A percentile compares a stretch with the other conserved stretches of the same genome.
These are phyloP conservation scores for Temnothorax curvispinosus DNA, from an alignment of 1,140 invertebrate genomes.

Conservation along the genomic window DNA sequence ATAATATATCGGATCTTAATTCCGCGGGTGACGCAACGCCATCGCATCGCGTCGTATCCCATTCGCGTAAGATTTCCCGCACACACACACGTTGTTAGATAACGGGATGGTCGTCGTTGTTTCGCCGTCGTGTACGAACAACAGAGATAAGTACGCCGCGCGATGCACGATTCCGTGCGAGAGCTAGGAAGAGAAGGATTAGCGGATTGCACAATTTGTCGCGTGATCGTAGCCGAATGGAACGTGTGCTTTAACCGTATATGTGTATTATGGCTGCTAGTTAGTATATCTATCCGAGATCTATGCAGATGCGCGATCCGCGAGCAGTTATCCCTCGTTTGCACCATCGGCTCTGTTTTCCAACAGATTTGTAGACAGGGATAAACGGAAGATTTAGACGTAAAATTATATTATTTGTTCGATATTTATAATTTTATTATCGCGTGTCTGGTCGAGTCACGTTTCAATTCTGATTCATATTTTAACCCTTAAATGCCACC, in stretches of 20 bases:
- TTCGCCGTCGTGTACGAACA: background rate
- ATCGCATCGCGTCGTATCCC: background rate
- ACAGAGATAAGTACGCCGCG: background rate
- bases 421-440: background rate
- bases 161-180: background rate
- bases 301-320: slow-evolving; percentile 5
- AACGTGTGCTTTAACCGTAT: slow-evolving; percentile 38
- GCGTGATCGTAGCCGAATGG: slow-evolving; percentile 65
- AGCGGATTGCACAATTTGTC: slow-evolving; percentile 69
- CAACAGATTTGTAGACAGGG: background rate
- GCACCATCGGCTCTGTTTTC: background rate
- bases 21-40: slow-evolving; percentile 26
- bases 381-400: background rate
- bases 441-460: background rate
- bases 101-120: slow-evolving; percentile 45
- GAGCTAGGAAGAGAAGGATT: slow-evolving; percentile 23
- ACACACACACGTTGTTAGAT: slow-evolving; percentile 36
- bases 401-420: background rate
- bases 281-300: slow-evolving; percentile 56
- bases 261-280: slow-evolving; percentile 15
- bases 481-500: background rate
- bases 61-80: background rate
- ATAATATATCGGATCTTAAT: slow-evolving; percentile 55
- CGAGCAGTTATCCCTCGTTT: slow-evolving; percentile 4
- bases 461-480: background rate